Conservation (phyloP, 2,797 vertebrate species). For the Micropoecilia bifurca region DNA sequence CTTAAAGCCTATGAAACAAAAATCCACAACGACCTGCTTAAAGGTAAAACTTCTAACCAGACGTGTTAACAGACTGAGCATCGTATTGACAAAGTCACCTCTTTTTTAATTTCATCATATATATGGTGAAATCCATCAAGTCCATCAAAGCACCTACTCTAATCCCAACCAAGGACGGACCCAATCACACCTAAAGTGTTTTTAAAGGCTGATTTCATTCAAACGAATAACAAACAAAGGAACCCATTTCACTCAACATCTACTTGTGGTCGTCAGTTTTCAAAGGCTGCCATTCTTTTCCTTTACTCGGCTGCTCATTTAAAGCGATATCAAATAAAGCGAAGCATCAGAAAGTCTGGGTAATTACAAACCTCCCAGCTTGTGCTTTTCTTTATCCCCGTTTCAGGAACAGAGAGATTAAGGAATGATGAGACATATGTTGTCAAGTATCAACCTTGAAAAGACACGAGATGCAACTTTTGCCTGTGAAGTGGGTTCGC, state of each 20-base stretch:
- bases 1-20: background rate
- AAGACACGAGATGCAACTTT: slow-evolving; percentile 52
- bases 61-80: background rate
- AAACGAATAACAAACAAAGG: slow-evolving; percentile 43
- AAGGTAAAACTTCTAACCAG: background rate
- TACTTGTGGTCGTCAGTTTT: slow-evolving; percentile 9
- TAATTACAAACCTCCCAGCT: slow-evolving; percentile 53
- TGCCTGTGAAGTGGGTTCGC: slow-evolving; percentile 53
- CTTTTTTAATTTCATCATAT: background rate
- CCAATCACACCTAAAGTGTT: slow-evolving; percentile 42
- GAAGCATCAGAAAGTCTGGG: slow-evolving; percentile 38
- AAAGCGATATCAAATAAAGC: slow-evolving; percentile 58
- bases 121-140: slow-evolving; percentile 35
- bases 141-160: slow-evolving; percentile 33
- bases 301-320: slow-evolving; percentile 54
- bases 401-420: slow-evolving; percentile 72
- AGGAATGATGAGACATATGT: slow-evolving; percentile 55
- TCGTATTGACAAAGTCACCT: slow-evolving; percentile 51
- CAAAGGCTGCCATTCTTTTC: slow-evolving; percentile 18
- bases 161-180: slow-evolving; percentile 53
- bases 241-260: slow-evolving; percentile 39
- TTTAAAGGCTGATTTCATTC: slow-evolving; percentile 59
- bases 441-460: slow-evolving; percentile 65
- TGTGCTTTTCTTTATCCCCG: slow-evolving; percentile 53
- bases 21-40: background rate